Evolutionary conservation across 2,888 invertebrate genomes (phyloP), one percentile per base, ranked within the genome.

Genomic region (Chironomus tentans): DNA sequence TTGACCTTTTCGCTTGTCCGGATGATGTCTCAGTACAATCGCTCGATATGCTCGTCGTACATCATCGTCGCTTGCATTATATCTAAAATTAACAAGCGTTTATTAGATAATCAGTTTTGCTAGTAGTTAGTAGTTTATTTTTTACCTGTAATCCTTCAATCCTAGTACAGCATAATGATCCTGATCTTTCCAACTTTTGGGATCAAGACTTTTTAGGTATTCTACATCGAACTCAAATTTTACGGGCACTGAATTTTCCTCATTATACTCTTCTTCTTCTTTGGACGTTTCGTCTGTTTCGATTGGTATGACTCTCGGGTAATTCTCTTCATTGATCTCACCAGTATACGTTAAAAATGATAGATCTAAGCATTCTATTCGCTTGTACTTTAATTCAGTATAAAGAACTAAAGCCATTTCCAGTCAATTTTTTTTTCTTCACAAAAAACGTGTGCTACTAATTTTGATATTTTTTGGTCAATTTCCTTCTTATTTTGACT

Each of bases 141-240:
- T n/a, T 18, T 79, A 82, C 84, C 84, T 82, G 76, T 82, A 78
- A 78, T 91, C 90, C 79, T 90, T 91, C 80, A 99, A 88, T 72
- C 99, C 98, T 77, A 99, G 86, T 15, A 99, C 97, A 50, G 92
- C 92, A 84, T 98, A 98, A 83, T 98, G 98, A 84, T 98, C 98
- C 85, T 98, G 98, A 80, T 94, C 90, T 86, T 97, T 98, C 97
- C 97, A 98, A 81, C 96, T 93, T 83, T 94, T 96, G 2, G 98
- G 98, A 85, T 98, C 95, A 78, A 98, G 85, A 77, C 93, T 93
- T 78, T 93, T 87, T 78, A 98, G 86, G 82, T 94, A 95, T 77
- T 90, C 89, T 7, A 94, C 88, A 83, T 95, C 92, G 79, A 92
- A 92, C 78, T 91, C 88, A 79, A 88, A 87, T 76, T 86, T 84